Base-by-base conservation (phyloP, 2,888 invertebrate genomes). In the Herminia tarsipennalis region DNA sequence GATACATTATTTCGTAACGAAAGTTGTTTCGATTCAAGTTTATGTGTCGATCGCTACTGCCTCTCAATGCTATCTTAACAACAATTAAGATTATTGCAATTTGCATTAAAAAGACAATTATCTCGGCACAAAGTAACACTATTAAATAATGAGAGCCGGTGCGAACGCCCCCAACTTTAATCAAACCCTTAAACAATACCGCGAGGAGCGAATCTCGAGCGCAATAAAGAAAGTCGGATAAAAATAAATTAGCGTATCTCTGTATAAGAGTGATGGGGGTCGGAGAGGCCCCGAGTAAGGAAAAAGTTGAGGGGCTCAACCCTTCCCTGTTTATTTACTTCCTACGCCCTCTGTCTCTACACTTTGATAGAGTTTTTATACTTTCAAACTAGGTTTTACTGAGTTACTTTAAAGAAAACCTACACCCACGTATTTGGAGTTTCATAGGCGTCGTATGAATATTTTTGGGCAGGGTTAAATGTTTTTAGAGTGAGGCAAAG, bases 221-320 rank as follows among this genome's bases (percentile, higher is more conserved):
- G 77, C 78, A 78, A 84, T 85, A 86, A 86, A 87, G 83, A 81
- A 81, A 78, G 68, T 76, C 71, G 82, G 83, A 86, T 86, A 85
- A 79, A 83, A 79, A 85, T 88, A 88, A 87, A 88, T 87, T 83
- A 86, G 78, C 78, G 81, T 85, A 84, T 88, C 84, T 84, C 80
- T 66, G 40, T 48, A 71, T 66, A 85, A 84, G 88, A 88, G 77
- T 82, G 70, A 89, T 88, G 74, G 85, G 83, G 87, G 85, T 83
- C 70, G 74, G 43, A 37, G 41, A 66, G 72, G 66, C 67, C n/a
- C 72, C 55, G 70, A 61, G 66, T 64, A 57, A 75, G 73, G 83
- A 85, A 86, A 85, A 86, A 83, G 73, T 85, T 85, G 81, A 84
- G 83, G 88, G 78, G 85, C 75, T 78, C 74, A 84, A 86, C 87